Conservation (phyloP, 2,113 vertebrate species). For the Pomatostomus ruficeps region DNA sequence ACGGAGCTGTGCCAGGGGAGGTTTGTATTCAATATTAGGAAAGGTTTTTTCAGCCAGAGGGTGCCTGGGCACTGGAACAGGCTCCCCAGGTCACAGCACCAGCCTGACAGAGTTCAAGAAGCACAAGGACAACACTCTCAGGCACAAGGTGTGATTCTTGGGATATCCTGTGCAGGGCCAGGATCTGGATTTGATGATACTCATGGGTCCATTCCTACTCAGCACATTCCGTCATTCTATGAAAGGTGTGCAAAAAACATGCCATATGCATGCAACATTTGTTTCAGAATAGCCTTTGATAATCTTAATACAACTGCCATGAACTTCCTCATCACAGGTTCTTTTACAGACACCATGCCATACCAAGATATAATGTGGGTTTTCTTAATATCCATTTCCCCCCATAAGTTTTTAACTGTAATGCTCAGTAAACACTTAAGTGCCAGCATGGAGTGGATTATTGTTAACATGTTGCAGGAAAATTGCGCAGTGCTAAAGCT, state of each 20-base stretch:
- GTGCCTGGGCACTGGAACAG: neutral
- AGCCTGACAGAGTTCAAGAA: neutral
- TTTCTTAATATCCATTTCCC: neutral
- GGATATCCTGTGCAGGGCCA: neutral
- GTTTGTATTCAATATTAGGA: neutral
- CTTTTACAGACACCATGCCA: neutral
- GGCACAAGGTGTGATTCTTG: neutral
- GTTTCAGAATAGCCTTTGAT: neutral
- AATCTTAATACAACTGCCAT: neutral
- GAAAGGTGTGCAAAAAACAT: neutral
- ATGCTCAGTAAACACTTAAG: constrained; percentile 65
- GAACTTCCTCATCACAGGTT: neutral
- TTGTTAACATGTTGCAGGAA: constrained; percentile 61
- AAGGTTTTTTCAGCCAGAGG: neutral
- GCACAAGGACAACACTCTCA: neutral
- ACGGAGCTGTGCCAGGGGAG: neutral
- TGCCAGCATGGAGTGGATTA: constrained; percentile 61
- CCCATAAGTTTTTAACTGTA: constrained; percentile 42
- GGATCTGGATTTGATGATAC: neutral
- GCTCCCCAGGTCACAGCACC: neutral
- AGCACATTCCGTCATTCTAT: neutral
- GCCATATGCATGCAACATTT: neutral
- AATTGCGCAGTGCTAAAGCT: constrained; percentile 57
- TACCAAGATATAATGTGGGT: neutral
- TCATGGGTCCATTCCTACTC: neutral